A percentile compares a stretch with the other conserved stretches of the same genome.
phyloP scores from a whole-genome alignment of 2,113 vertebrate genomes.

The Micronycteris hirsuta region DNA sequence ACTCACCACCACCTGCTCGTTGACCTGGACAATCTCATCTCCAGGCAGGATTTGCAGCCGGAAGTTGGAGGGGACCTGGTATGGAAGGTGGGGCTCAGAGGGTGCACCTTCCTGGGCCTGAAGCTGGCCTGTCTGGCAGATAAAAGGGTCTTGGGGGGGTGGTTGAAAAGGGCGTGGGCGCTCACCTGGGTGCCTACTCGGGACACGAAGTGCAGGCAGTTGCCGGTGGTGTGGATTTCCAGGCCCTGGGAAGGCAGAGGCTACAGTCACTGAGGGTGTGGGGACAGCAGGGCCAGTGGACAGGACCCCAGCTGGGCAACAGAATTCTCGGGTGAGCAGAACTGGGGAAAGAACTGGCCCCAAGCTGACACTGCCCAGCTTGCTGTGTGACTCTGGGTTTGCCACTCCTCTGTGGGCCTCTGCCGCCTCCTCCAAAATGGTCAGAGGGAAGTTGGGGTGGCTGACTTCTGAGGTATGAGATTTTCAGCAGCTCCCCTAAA shows the following conservation, averaged over 20 bases:
- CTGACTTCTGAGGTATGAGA: not conserved
- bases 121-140: not conserved
- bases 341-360: not conserved
- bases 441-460: not conserved
- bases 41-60: constrained; percentile 84
- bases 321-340: not conserved
- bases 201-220: constrained; percentile 90
- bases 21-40: constrained; percentile 95
- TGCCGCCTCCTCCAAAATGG: not conserved
- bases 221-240: constrained; percentile 88
- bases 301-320: not conserved
- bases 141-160: not conserved
- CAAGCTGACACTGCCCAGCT: not conserved
- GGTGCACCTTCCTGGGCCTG: not conserved
- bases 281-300: not conserved
- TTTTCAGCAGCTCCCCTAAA: not conserved
- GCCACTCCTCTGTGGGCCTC: not conserved
- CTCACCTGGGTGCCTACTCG: constrained; percentile 83
- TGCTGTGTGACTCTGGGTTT: not conserved
- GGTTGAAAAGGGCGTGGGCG: not conserved
- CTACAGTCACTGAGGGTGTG: not conserved
- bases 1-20: constrained; percentile 95
- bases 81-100: constrained; percentile 44
- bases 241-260: constrained; percentile 81
- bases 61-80: constrained; percentile 49